Conservation (phyloP, 2,888 invertebrate genomes). For the Criorhina ranunculi region DNA sequence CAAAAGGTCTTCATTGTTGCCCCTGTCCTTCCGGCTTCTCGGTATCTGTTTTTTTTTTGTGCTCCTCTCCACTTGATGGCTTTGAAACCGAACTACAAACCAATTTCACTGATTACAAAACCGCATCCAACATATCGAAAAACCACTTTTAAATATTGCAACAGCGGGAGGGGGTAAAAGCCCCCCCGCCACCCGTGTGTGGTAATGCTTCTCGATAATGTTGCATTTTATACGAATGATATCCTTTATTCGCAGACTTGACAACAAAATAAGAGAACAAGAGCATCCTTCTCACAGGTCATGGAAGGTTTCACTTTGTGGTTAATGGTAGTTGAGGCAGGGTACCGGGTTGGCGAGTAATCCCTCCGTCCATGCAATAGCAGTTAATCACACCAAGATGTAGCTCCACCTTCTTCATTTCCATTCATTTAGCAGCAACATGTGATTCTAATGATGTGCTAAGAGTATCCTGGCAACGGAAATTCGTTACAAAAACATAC, state of each 20-base stretch:
- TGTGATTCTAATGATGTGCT: conserved; percentile 71
- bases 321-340: conserved; percentile 36
- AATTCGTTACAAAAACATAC: conserved; percentile 55
- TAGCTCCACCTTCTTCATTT: conserved; percentile 23
- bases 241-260: conserved; percentile 67
- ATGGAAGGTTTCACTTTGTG: conserved; percentile 58
- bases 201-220: conserved; percentile 65
- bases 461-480: conserved; percentile 53
- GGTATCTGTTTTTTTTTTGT: not conserved
- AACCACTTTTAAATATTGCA: conserved; percentile 73
- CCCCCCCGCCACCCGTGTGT: not conserved
- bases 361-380: conserved; percentile 51
- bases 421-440: conserved; percentile 51
- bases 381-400: conserved; percentile 66
- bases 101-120: conserved; percentile 75
- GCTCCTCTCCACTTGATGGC: conserved; percentile 53
- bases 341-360: conserved; percentile 24
- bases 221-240: conserved; percentile 71
- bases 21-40: conserved; percentile 18
- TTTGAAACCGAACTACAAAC: conserved; percentile 64
- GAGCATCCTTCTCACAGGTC: conserved; percentile 35
- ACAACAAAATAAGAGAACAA: conserved; percentile 52
- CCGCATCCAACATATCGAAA: conserved; percentile 66
- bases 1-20: conserved; percentile 31
- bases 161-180: conserved; percentile 5